Conservation (phyloP, 1,140 invertebrate species). For the Streblospio benedicti region DNA sequence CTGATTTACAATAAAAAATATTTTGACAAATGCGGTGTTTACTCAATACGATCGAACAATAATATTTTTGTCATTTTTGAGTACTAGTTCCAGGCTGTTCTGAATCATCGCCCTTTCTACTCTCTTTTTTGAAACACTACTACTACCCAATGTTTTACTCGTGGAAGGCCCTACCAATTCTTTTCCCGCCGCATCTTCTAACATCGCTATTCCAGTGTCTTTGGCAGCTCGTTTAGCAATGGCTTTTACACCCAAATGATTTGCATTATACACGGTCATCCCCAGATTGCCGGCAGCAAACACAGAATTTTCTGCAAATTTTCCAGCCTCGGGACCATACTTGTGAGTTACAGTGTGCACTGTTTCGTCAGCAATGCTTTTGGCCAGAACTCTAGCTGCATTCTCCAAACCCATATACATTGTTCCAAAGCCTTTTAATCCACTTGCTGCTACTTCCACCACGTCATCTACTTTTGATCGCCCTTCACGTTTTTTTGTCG, state of each 20-base stretch:
- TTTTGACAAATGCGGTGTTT: no score
- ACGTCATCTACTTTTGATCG: constrained; percentile 55
- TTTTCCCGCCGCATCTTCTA: no score
- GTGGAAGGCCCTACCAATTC: no score
- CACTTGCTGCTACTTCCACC: constrained; percentile 59
- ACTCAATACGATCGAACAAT: no score
- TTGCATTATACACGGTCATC: constrained; percentile 54
- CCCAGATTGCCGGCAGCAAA: constrained; percentile 58
- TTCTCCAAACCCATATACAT: constrained; percentile 60
- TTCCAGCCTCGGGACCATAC: constrained; percentile 57
- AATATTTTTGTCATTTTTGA: no score
- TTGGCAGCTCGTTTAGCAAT: constrained; percentile 59
- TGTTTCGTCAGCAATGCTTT: constrained; percentile 59
- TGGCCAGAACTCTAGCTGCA: constrained; percentile 57
- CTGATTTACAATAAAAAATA: no score
- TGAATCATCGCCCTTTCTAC: no score
- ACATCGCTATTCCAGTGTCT: no score
- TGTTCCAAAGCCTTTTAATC: constrained; percentile 59
- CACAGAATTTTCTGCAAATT: constrained; percentile 54
- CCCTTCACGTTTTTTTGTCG: constrained; percentile 52
- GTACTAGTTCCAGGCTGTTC: no score
- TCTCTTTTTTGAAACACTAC: no score
- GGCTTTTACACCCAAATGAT: constrained; percentile 56
- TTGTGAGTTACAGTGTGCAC: constrained; percentile 62
- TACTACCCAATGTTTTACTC: no score